These are phyloP conservation scores for Chymomyza caudatula DNA, from an alignment of 2,888 invertebrate genomes.

Conservation along the genomic window DNA sequence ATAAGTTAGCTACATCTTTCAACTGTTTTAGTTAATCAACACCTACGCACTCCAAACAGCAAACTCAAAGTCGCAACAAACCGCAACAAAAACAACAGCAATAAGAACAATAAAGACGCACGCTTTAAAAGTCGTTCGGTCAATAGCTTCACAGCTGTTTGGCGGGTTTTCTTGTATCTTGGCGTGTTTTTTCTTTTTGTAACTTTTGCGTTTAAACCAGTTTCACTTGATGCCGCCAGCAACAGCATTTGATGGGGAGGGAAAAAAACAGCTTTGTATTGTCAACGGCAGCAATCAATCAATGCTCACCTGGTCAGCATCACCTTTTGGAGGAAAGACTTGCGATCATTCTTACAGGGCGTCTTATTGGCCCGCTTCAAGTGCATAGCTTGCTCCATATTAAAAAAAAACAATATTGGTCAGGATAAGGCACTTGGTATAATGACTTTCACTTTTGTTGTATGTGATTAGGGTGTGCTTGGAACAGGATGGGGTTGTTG, in stretches of 20 bases:
- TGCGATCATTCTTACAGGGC: slow-evolving; percentile 78
- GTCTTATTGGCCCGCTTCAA: slow-evolving; percentile 71
- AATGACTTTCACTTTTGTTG: slow-evolving; percentile 4
- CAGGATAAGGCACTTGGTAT: neutral
- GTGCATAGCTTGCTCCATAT: slow-evolving; percentile 72
- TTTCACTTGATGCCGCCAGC: slow-evolving; percentile 15
- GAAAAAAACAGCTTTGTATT: slow-evolving; percentile 5
- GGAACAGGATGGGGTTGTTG: neutral
- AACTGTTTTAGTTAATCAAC: slow-evolving; percentile 3
- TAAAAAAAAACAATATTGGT: neutral
- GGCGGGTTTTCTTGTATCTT: slow-evolving; percentile 42
- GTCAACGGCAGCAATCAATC: neutral
- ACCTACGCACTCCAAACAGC: slow-evolving; percentile 34
- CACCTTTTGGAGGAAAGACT: slow-evolving; percentile 76
- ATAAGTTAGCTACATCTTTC: slow-evolving; percentile 7
- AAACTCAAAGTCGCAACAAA: neutral
- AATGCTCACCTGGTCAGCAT: slow-evolving; percentile 76
- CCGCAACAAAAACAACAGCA: slow-evolving; percentile 22
- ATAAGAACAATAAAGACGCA: neutral
- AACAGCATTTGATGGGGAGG: neutral
- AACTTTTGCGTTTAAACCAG: slow-evolving; percentile 39
- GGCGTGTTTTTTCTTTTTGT: neutral
- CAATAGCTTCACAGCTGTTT: slow-evolving; percentile 67
- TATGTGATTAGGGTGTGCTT: slow-evolving; percentile 1
- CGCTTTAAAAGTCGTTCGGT: slow-evolving; percentile 50